Percentiles rank a stretch among this genome's conserved stretches.
Evolutionary conservation across 2,113 vertebrate species (phyloP).

Genomic region (Probosciger aterrimus): DNA sequence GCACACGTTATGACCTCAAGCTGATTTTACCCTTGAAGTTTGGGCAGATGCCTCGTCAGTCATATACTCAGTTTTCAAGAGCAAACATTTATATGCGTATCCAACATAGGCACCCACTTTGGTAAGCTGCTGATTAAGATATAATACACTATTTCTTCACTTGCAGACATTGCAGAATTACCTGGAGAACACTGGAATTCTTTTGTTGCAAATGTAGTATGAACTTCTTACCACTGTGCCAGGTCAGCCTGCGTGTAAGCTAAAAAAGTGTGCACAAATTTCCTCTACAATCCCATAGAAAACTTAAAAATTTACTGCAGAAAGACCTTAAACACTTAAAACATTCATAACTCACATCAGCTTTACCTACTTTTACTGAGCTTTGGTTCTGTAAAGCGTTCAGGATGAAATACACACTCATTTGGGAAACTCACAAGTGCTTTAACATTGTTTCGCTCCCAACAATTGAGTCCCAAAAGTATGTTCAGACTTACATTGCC

Average conservation of each 20-base stretch:
- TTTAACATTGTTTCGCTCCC: background rate
- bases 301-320: background rate
- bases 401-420: background rate
- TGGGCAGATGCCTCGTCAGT: background rate
- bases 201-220: background rate
- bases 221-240: background rate
- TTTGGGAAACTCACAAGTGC: background rate
- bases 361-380: background rate
- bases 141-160: background rate
- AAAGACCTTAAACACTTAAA: background rate
- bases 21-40: background rate
- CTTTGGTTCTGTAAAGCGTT: background rate
- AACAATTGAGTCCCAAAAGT: background rate
- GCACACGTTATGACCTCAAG: background rate
- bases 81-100: background rate
- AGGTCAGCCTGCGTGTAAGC: background rate
- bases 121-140: background rate
- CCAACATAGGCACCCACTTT: background rate
- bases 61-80: background rate
- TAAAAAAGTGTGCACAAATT: background rate
- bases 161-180: background rate
- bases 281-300: background rate
- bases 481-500: background rate
- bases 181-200: background rate
- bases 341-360: background rate